Base-by-base conservation (phyloP, 92 coral and sea anemone species). In the Epizoanthus illoricatus region DNA sequence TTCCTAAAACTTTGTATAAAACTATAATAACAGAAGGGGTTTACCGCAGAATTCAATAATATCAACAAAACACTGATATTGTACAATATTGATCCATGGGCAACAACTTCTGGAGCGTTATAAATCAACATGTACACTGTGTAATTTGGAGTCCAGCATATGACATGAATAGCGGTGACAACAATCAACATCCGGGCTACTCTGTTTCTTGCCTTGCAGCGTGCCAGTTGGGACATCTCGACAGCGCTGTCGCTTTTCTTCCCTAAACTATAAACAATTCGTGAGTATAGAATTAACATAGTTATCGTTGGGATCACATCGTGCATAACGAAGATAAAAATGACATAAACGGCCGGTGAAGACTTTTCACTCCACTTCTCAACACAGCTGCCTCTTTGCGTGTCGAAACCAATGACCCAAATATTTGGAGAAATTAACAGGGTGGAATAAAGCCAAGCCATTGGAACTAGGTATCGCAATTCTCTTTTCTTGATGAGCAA, bases 221-320 rank as follows among this genome's bases (percentile, higher is more conserved):
- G 64, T 59, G 64, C 64, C 18, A 16, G 18, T 2, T 59, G 64
- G 21, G 64, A 59, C 1, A 59, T 59, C 64, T 59, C 64, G 8
- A 59, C 64, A 59, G 64, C 64, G 18, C 21, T 59, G 64, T n/a
- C 18, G 64, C 64, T n/a, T 59, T 59, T 59, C 64, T 59, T 59
- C 21, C 64, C 64, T 16, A 55, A 16, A 55, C 59, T 59, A 15
- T 16, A 7, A 16, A 59, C 19, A 15, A 59, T 59, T 59, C 64
- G 8, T n/a, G 64, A 59, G 64, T 59, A 59, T 1, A 59, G 20
- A 15, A 59, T 4, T 5, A 11, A 59, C 64, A 59, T 59, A n/a
- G n/a, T 59, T 59, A 59, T 59, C 5, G 20, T 5, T 59, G 64
- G 64, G 5, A 59, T n/a, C 21, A 59, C 64, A 15, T n/a, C 64